Percentiles rank a stretch among this genome's conserved stretches.
Evolutionary conservation across 1,140 invertebrate genomes (phyloP).

Genomic region (Acyrthosiphon pisum): DNA sequence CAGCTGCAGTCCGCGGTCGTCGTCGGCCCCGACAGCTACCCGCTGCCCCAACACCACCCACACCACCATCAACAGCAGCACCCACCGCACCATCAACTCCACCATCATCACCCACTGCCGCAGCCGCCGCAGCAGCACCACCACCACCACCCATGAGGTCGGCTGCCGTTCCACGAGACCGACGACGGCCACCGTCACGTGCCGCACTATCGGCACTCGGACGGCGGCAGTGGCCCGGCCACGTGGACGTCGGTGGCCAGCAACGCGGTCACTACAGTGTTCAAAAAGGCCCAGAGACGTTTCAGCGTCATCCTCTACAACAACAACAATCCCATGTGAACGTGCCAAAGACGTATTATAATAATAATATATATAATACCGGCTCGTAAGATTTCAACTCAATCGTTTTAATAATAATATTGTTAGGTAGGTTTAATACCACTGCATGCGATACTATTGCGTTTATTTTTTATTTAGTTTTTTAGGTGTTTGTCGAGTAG

Average conservation of each 20-base stretch:
- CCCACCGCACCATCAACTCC: not conserved
- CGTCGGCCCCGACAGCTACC: not conserved
- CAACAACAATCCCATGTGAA: slow-evolving; percentile 33
- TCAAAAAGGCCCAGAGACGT: slow-evolving; percentile 53
- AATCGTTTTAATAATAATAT: not conserved
- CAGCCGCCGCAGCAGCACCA: not conserved
- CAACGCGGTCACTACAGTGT: slow-evolving; percentile 43
- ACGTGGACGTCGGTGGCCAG: slow-evolving; percentile 56
- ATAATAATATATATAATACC: too few relatives aligned
- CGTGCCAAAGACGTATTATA: not conserved
- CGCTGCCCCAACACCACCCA: not conserved
- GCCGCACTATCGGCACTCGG: slow-evolving; percentile 52
- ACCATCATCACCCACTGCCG: slow-evolving; percentile 14
- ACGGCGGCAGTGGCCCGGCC: slow-evolving; percentile 52
- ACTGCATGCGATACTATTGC: not conserved
- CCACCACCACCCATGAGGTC: slow-evolving; percentile 45
- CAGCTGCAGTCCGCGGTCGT: not conserved
- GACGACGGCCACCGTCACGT: not conserved
- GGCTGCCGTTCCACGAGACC: slow-evolving; percentile 54
- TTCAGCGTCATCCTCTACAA: slow-evolving; percentile 56
- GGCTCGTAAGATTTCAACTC: too few relatives aligned
- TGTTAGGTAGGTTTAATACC: not conserved
- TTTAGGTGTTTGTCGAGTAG: not conserved
- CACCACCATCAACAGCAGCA: not conserved
- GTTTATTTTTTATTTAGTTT: not conserved